Conservation (phyloP, 2,113 vertebrate genomes). For the Caloenas nicobarica region DNA sequence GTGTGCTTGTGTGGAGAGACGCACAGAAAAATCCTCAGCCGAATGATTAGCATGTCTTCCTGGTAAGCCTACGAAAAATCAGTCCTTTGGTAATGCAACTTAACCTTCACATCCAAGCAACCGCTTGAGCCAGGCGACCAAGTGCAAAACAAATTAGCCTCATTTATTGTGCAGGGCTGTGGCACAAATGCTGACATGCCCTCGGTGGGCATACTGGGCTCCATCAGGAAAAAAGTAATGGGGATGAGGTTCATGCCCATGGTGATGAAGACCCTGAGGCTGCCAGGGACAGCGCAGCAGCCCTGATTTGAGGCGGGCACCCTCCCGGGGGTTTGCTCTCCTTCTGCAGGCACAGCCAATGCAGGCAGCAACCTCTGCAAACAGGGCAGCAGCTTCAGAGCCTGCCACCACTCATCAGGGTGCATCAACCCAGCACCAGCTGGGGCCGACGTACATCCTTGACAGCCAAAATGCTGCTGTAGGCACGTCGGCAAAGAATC, state of each 20-base stretch:
- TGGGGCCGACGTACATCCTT: rapidly evolving
- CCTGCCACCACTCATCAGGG: background rate
- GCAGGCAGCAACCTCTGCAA: background rate
- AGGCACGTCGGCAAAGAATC: background rate
- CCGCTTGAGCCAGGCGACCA: background rate
- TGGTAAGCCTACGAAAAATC: background rate
- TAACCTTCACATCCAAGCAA: slow-evolving; percentile 14
- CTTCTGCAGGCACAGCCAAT: background rate
- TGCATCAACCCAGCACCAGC: background rate
- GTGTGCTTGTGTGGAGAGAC: slow-evolving; percentile 21
- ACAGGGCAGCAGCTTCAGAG: background rate
- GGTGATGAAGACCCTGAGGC: rapidly evolving
- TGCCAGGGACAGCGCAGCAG: background rate
- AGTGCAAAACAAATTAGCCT: background rate
- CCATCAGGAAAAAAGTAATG: background rate
- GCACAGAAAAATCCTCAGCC: background rate
- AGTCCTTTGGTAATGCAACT: background rate
- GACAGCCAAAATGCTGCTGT: background rate
- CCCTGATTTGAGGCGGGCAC: background rate
- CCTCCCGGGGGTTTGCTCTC: background rate
- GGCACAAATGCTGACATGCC: background rate
- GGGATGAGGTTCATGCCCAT: rapidly evolving
- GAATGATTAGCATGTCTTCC: background rate
- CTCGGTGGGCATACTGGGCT: background rate
- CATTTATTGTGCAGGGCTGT: background rate